Conservation (phyloP, 2,797 vertebrate species). For the Rhinella marina region DNA sequence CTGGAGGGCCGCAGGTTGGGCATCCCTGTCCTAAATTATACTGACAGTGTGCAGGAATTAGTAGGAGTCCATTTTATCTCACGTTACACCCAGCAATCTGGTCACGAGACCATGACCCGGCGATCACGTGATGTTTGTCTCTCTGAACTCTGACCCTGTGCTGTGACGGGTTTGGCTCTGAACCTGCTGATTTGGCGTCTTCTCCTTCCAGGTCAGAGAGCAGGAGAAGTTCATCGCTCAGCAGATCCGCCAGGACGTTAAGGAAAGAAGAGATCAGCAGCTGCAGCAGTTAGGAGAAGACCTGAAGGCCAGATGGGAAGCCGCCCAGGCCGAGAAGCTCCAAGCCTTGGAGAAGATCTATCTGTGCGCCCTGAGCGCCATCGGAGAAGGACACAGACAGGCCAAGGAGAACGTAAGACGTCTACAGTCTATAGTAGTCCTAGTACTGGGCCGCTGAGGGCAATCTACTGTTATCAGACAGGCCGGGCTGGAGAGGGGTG, state of each 20-base stretch:
- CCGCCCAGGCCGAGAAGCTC: slow-evolving; percentile 80
- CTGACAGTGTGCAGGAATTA: too few relatives aligned
- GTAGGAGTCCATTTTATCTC: too few relatives aligned
- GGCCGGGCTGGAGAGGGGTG: neutral
- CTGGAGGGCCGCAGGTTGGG: too few relatives aligned
- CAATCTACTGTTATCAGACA: neutral
- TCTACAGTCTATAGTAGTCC: neutral
- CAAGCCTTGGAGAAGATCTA: slow-evolving; percentile 80
- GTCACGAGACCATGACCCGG: too few relatives aligned
- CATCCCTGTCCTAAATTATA: too few relatives aligned
- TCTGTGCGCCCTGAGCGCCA: slow-evolving; percentile 77
- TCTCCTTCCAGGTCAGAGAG: slow-evolving; percentile 84
- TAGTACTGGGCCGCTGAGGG: neutral
- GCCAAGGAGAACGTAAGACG: slow-evolving; percentile 87
- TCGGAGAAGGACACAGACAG: slow-evolving; percentile 86
- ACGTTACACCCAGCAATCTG: too few relatives aligned
- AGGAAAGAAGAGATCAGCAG: slow-evolving; percentile 79
- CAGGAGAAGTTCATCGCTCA: slow-evolving; percentile 86
- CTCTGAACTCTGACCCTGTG: neutral
- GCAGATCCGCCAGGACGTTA: slow-evolving; percentile 84
- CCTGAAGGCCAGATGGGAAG: slow-evolving; percentile 83
- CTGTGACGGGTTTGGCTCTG: too few relatives aligned
- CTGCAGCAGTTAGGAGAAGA: slow-evolving; percentile 79
- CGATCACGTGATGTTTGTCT: neutral
- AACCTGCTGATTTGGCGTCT: neutral